phyloP scores from a whole-genome alignment of 2,113 vertebrate genomes.

The Aegotheles bennettii region DNA sequence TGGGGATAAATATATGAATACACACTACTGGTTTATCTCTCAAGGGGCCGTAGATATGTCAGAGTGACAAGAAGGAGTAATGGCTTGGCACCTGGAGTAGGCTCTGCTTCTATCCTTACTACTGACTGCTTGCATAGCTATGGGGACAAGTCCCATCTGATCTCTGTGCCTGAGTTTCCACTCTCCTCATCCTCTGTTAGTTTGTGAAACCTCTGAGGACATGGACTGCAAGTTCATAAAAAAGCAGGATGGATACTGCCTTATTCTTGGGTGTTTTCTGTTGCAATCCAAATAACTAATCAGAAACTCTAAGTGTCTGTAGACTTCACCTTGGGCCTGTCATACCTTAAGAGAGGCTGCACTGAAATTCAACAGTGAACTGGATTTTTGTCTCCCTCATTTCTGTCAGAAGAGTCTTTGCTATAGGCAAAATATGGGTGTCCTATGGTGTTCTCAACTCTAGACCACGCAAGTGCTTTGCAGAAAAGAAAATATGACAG shows the following conservation, averaged over 20 bases:
- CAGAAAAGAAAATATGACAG: background rate
- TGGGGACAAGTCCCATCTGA: background rate
- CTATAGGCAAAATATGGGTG: background rate
- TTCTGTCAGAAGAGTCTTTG: background rate
- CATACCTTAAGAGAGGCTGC: background rate
- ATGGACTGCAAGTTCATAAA: background rate
- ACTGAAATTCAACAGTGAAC: background rate
- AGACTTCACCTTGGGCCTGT: background rate
- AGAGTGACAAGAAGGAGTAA: background rate
- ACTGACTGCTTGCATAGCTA: background rate
- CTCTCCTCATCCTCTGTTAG: background rate
- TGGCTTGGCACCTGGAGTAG: background rate
- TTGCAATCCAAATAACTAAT: background rate
- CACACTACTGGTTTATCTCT: background rate
- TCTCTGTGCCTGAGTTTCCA: background rate
- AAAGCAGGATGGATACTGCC: background rate
- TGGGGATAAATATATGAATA: background rate
- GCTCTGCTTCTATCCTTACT: background rate
- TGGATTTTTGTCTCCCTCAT: background rate
- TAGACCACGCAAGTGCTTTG: background rate
- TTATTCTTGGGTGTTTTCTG: background rate
- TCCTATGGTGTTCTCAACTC: background rate
- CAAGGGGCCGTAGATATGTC: background rate
- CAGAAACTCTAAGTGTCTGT: background rate
- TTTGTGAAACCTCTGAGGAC: background rate